phyloP scores from a whole-genome alignment of 2,113 vertebrate species.

The Heterotis niloticus region DNA sequence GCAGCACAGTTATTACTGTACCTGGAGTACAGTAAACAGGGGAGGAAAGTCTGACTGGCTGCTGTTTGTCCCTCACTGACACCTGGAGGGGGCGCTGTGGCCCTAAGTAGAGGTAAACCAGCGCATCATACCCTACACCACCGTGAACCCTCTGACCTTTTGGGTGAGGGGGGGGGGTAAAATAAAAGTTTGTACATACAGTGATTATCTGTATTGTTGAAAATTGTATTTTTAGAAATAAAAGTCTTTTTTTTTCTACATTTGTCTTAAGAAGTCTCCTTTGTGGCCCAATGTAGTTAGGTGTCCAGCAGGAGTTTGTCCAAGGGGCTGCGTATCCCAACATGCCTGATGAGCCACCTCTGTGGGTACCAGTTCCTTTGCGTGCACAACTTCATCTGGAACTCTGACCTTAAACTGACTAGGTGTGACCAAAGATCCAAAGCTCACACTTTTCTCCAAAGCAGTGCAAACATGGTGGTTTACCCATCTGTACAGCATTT shows the following conservation, averaged over 20 bases:
- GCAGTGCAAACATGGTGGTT: too few species aligned
- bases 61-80: too few species aligned
- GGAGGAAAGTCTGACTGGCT: too few species aligned
- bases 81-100: conserved; percentile 32
- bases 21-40: too few species aligned
- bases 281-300: not conserved
- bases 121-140: conserved; percentile 40
- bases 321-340: not conserved
- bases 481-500: too few species aligned
- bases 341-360: too few species aligned
- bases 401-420: too few species aligned
- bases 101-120: conserved; percentile 46
- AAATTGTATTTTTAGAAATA: conserved; percentile 52
- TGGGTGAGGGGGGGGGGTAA: conserved; percentile 23
- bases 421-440: too few species aligned
- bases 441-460: too few species aligned
- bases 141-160: conserved; percentile 54
- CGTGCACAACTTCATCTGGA: too few species aligned
- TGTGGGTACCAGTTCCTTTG: too few species aligned
- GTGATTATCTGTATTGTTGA: conserved; percentile 51
- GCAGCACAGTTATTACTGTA: too few species aligned
- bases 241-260: conserved; percentile 27
- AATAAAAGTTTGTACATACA: conserved; percentile 40
- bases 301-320: not conserved
- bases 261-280: not conserved